Conservation (phyloP, 2,113 vertebrate genomes). For the Prinia subflava region DNA sequence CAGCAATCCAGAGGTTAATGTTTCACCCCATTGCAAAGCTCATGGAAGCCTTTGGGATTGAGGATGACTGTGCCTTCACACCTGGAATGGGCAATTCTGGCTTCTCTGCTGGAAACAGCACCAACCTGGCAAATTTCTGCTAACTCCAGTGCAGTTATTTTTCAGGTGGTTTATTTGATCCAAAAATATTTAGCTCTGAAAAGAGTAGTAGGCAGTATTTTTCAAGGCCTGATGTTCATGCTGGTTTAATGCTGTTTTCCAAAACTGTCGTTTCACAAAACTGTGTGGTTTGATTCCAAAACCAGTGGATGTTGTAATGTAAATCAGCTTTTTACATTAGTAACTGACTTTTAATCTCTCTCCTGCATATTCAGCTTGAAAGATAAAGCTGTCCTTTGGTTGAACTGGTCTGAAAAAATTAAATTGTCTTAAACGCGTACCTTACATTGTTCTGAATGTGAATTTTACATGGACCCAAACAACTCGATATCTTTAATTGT, state of each 20-base stretch:
- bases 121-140: background rate
- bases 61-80: background rate
- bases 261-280: background rate
- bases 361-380: background rate
- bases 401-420: background rate
- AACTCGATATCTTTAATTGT: background rate
- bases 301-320: background rate
- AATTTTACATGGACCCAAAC: background rate
- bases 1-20: rapidly evolving
- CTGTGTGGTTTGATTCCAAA: background rate
- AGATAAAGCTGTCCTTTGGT: background rate
- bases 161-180: background rate
- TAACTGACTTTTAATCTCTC: background rate
- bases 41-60: background rate
- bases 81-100: background rate
- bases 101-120: background rate
- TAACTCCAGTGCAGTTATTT: background rate
- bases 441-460: background rate
- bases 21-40: rapidly evolving
- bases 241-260: background rate
- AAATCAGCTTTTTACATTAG: slow-evolving; percentile 8
- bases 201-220: background rate
- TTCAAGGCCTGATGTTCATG: background rate
- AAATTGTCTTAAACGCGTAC: background rate
- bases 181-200: background rate